Percentiles rank a stretch among this genome's conserved stretches.
phyloP scores from a whole-genome alignment of 2,888 invertebrate species.

The Dendrolimus houi region DNA sequence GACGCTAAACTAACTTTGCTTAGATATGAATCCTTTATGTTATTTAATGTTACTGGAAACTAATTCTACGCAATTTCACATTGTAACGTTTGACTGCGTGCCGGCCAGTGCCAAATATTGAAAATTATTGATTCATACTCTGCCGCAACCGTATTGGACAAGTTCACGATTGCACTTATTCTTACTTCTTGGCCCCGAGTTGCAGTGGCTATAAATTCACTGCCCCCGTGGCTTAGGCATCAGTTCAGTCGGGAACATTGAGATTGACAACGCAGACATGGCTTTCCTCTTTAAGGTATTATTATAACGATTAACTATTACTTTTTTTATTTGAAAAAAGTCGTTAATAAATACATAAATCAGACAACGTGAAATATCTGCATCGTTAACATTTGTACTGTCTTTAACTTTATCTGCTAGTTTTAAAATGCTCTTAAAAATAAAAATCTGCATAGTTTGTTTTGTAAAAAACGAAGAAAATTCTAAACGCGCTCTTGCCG shows the following conservation, averaged over 20 bases:
- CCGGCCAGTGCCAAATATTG: conserved; percentile 45
- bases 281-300: conserved; percentile 59
- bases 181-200: conserved; percentile 28
- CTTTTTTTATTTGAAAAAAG: background rate
- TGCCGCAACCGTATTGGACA: conserved; percentile 53
- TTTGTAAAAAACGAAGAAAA: too few species aligned
- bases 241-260: conserved; percentile 53
- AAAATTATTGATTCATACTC: conserved; percentile 72
- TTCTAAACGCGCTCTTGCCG: too few species aligned
- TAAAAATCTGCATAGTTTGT: too few species aligned
- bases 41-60: conserved; percentile 8
- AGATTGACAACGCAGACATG: conserved; percentile 41
- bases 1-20: too few species aligned
- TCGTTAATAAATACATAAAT: too few species aligned
- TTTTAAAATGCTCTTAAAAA: too few species aligned
- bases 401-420: too few species aligned
- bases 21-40: too few species aligned
- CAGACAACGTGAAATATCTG: too few species aligned
- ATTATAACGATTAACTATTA: background rate
- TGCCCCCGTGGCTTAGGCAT: conserved; percentile 29
- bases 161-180: conserved; percentile 59
- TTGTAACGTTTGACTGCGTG: conserved; percentile 47
- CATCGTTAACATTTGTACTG: too few species aligned
- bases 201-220: conserved; percentile 61
- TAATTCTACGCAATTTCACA: conserved; percentile 37